Evolutionary conservation across 2,113 vertebrate species (phyloP).

Genomic region (Clarias magur): DNA sequence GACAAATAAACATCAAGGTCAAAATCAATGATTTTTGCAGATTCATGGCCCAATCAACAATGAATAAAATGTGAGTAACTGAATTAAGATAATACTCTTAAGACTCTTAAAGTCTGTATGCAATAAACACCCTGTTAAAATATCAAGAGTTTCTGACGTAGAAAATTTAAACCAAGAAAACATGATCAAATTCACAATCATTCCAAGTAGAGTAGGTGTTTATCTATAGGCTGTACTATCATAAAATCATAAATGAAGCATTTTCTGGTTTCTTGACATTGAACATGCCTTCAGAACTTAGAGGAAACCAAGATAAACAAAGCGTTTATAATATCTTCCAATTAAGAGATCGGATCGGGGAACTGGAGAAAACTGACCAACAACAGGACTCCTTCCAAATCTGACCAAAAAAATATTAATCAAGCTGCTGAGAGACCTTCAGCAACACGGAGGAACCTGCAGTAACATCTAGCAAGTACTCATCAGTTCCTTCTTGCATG

Average conservation of each 20-base stretch:
- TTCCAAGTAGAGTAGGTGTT: too few species aligned
- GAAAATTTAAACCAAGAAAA: neutral
- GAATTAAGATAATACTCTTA: neutral
- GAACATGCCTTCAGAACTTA: too few species aligned
- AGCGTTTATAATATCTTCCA: too few species aligned
- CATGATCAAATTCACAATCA: neutral
- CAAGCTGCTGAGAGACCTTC: neutral
- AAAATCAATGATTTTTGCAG: neutral
- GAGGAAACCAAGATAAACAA: too few species aligned
- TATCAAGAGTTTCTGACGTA: neutral
- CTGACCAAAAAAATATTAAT: neutral
- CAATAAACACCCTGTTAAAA: neutral
- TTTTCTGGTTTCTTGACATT: too few species aligned
- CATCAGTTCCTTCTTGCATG: neutral
- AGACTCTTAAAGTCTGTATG: neutral
- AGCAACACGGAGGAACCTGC: neutral
- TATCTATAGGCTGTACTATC: too few species aligned
- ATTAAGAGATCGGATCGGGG: too few species aligned
- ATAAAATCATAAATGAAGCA: too few species aligned
- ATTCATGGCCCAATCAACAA: neutral
- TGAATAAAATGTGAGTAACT: neutral
- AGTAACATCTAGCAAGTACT: neutral
- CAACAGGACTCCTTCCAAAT: neutral
- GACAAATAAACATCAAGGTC: constrained; percentile 29
- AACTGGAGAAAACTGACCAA: neutral